phyloP scores from a whole-genome alignment of 2,888 invertebrate genomes.

The Synergus japonicus region DNA sequence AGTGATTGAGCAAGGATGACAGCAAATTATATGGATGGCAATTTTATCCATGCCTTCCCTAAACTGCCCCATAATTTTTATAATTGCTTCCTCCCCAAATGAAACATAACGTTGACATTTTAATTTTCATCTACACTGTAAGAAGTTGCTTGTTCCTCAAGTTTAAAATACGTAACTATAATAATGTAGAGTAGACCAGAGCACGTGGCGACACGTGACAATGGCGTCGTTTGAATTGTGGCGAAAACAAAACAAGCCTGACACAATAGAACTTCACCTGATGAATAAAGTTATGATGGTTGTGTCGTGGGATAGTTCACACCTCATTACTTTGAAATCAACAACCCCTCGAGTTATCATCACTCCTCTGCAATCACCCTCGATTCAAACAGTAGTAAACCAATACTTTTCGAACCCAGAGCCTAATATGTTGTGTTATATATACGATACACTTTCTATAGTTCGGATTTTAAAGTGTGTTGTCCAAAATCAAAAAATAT shows the following conservation, averaged over 20 bases:
- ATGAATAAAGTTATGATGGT: conserved; percentile 49
- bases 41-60: background rate
- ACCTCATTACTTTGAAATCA: conserved; percentile 51
- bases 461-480: no score
- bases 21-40: background rate
- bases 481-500: no score
- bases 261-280: conserved; percentile 42
- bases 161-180: conserved; percentile 16
- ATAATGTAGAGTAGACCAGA: conserved; percentile 20
- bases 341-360: conserved; percentile 50
- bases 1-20: background rate
- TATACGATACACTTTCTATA: no score
- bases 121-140: conserved; percentile 12
- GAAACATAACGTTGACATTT: conserved; percentile 19
- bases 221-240: background rate
- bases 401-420: background rate
- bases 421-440: background rate
- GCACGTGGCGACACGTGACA: conserved; percentile 60
- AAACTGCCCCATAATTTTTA: background rate
- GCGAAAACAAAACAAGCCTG: conserved; percentile 43
- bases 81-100: background rate
- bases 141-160: background rate
- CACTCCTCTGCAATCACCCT: conserved; percentile 60
- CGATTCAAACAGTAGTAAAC: conserved; percentile 56
- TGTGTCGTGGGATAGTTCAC: conserved; percentile 57